phyloP scores from a whole-genome alignment of 2,888 invertebrate genomes.

The Amiota minor region DNA sequence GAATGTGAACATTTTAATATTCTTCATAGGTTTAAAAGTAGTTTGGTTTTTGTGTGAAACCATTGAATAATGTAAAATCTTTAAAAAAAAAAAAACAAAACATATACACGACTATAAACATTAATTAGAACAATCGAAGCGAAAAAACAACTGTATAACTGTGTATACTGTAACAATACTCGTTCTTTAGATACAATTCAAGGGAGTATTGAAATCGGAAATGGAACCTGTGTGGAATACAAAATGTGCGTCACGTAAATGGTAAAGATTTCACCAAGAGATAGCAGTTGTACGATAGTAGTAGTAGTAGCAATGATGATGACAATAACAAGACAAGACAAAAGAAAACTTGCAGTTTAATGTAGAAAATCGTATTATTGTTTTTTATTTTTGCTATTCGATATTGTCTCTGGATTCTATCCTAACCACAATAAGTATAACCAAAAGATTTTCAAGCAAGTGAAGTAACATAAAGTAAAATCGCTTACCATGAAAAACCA shows the following conservation, averaged over 20 bases:
- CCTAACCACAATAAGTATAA: constrained; percentile 18
- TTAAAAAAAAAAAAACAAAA: background rate
- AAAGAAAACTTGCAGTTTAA: constrained; percentile 42
- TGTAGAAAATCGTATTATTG: constrained; percentile 31
- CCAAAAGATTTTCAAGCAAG: constrained; percentile 21
- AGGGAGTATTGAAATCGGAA: background rate
- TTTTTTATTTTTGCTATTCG: constrained; percentile 21
- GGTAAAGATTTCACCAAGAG: constrained; percentile 39
- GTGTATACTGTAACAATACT: constrained; percentile 27
- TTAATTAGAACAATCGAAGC: constrained; percentile 67
- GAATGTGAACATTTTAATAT: constrained; percentile 2
- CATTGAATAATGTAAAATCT: constrained; percentile 53
- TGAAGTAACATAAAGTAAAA: constrained; percentile 5
- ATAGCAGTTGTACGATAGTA: constrained; percentile 33
- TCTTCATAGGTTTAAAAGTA: constrained; percentile 1
- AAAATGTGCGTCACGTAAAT: constrained; percentile 58
- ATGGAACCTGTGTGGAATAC: constrained; percentile 51
- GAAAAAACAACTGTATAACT: constrained; percentile 46
- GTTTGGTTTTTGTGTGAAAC: constrained; percentile 7
- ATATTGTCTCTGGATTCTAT: constrained; percentile 26
- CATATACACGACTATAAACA: constrained; percentile 58
- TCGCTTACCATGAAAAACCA: constrained; percentile 45
- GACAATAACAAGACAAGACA: constrained; percentile 20
- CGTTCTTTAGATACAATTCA: constrained; percentile 23
- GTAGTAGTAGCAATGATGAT: background rate